A percentile compares a stretch with the other conserved stretches of the same genome.
Conservation (phyloP, 1,140 invertebrate genomes). For the Penaeus chinensis region DNA sequence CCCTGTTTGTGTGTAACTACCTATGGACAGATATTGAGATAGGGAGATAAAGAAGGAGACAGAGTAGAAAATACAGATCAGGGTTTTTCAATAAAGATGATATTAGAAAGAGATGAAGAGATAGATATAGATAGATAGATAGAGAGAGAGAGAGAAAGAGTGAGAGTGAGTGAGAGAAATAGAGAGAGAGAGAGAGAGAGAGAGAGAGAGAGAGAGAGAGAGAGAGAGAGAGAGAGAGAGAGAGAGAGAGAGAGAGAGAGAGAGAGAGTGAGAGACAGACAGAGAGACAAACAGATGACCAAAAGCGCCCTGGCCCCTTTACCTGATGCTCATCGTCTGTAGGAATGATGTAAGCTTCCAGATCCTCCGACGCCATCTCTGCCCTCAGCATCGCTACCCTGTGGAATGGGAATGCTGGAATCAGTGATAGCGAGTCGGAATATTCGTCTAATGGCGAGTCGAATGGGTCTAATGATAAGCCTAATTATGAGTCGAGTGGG, state of each 20-base stretch:
- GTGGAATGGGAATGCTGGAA: constrained; percentile 1
- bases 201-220: too few relatives aligned
- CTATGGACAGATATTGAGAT: too few relatives aligned
- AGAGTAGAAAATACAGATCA: too few relatives aligned
- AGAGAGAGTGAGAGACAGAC: too few relatives aligned
- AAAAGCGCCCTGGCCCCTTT: constrained; percentile 57
- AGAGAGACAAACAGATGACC: not conserved
- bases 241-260: not conserved
- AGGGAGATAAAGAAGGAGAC: too few relatives aligned
- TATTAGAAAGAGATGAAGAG: too few relatives aligned
- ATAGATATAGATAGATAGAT: too few relatives aligned
- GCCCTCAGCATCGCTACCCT: constrained; percentile 37
- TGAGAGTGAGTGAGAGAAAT: too few relatives aligned
- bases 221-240: not conserved
- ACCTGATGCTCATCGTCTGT: constrained; percentile 85
- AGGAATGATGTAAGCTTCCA: constrained; percentile 82
- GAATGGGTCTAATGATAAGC: not conserved
- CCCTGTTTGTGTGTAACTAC: too few relatives aligned
- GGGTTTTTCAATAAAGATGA: too few relatives aligned
- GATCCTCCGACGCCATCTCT: constrained; percentile 58
- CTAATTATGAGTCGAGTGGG: not conserved
- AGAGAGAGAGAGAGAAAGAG: too few relatives aligned
- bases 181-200: too few relatives aligned
- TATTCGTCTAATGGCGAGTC: not conserved
- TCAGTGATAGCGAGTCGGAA: not conserved